Evolutionary conservation across 2,797 vertebrate species (phyloP), one percentile per base, ranked within the genome.

Genomic region (Enteromius treurensis): DNA sequence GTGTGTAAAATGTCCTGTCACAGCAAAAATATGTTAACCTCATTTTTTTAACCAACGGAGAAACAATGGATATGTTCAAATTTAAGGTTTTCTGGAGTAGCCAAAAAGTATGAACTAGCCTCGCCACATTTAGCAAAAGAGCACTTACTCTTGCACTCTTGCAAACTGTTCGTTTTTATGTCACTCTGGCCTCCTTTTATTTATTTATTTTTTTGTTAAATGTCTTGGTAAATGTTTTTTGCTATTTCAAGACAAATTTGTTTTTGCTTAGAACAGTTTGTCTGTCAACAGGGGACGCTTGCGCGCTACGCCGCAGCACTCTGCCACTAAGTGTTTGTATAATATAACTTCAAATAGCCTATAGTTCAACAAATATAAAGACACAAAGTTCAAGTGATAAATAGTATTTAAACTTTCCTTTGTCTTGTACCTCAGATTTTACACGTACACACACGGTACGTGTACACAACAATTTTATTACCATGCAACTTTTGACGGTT

Each of bases 201-300:
- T 3, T 11, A 11, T 42, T 11, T 42, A 13, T 51, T 55, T 58
- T 23, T 9, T 42, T 2, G 2, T n/a, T 64, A 64, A 77, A 26
- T 19, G 7, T 32, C 4, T 42, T 34, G 3, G 49, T 26, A 26
- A 26, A 26, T 26, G 26, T 65, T 29, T 29, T 6, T 6, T 51
- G 3, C 26, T 34, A 1, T 1, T 42, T 23, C 1, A 32, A 37
- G 21, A 23, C 21, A 23, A 7, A 21, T 42, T 1, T n/a, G 15
- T 47, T 73, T 4, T 29, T 37, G n/a, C 1, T 76, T 8, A 23
- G 14, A n/a, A 40, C n/a, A 51, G 26, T 19, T 65, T 81, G 71
- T 45, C 68, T 40, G 19, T 79, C 85, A 74, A 77, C 71, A 88
- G 85, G 77, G 83, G 85, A 80, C 77, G 58, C 65, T 82, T 58